These are phyloP conservation scores for Papilio machaon DNA, from an alignment of 1,140 invertebrate genomes.

Conservation along the genomic window DNA sequence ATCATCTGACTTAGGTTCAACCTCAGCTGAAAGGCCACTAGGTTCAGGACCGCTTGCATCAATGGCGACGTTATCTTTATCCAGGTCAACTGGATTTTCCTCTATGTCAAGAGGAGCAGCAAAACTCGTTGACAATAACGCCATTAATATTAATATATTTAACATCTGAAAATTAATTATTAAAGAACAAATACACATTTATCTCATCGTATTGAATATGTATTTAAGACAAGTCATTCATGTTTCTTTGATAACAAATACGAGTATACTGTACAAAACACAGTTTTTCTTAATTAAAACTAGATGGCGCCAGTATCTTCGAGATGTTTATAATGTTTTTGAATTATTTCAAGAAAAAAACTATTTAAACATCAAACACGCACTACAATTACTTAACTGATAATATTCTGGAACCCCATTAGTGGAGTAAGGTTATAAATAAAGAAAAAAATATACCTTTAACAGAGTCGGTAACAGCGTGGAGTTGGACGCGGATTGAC, in stretches of 20 bases:
- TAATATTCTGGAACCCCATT: not conserved
- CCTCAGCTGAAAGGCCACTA: not conserved
- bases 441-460: not conserved
- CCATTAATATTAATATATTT: not conserved
- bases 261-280: no score
- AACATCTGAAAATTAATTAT: slow-evolving; percentile 12
- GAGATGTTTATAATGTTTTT: no score
- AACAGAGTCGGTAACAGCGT: not conserved
- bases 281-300: no score
- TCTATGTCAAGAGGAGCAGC: not conserved
- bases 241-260: no score
- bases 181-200: not conserved
- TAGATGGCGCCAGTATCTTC: no score
- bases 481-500: not conserved
- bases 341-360: no score
- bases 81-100: not conserved
- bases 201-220: not conserved
- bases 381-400: no score
- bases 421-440: not conserved
- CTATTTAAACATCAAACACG: no score
- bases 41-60: not conserved
- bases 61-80: not conserved
- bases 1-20: not conserved
- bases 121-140: not conserved
- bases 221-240: no score